Percentiles rank a stretch among this genome's conserved stretches.
phyloP scores from a whole-genome alignment of 2,797 vertebrate genomes.

The Chelon auratus region DNA sequence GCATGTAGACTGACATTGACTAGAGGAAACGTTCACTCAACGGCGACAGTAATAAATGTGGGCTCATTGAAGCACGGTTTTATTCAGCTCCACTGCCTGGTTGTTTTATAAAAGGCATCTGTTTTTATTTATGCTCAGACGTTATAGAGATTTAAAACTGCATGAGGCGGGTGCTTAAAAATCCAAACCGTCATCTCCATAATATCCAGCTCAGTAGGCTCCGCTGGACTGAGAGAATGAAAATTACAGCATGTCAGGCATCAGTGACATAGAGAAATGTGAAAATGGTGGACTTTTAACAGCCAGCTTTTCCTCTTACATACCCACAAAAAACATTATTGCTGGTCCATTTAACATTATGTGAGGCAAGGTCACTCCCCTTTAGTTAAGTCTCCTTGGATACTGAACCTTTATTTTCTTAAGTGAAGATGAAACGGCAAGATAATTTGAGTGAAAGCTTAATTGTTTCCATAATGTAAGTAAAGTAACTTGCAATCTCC shows the following conservation, averaged over 20 bases:
- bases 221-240: conserved; percentile 89
- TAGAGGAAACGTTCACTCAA: conserved; percentile 69
- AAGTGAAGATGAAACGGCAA: conserved; percentile 66
- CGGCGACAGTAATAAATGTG: conserved; percentile 72
- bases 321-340: conserved; percentile 80
- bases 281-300: conserved; percentile 90
- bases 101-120: conserved; percentile 79
- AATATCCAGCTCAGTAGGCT: conserved; percentile 89
- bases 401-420: conserved; percentile 81
- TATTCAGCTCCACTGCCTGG: conserved; percentile 65
- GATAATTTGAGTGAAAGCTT: conserved; percentile 63
- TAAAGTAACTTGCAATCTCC: not conserved
- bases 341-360: conserved; percentile 87
- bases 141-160: conserved; percentile 77
- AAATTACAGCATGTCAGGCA: conserved; percentile 91
- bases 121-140: conserved; percentile 80
- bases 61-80: conserved; percentile 62
- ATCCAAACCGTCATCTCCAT: conserved; percentile 85
- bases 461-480: conserved; percentile 43
- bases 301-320: conserved; percentile 79
- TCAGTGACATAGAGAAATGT: conserved; percentile 89
- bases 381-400: conserved; percentile 81
- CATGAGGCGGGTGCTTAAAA: conserved; percentile 82
- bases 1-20: conserved; percentile 74
- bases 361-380: conserved; percentile 88